Evolutionary conservation across 2,797 vertebrate genomes (phyloP).

Genomic region (Helicolenus hilgendorfi): DNA sequence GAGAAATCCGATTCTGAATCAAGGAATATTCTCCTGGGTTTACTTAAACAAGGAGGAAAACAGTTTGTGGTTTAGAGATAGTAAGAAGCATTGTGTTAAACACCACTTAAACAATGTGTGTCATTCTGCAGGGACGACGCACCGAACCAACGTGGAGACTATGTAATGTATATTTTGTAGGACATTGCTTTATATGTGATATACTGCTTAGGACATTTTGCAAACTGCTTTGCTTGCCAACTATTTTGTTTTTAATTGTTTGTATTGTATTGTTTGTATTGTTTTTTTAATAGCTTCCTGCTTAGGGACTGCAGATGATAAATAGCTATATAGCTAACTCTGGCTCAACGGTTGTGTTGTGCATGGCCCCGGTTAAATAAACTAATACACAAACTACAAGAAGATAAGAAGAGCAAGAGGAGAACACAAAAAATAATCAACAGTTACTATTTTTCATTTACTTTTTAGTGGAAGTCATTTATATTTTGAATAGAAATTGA

Average conservation of each 20-base stretch:
- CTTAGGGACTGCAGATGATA: not conserved
- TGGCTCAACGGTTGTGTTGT: too few relatives aligned
- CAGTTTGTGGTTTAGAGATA: not conserved
- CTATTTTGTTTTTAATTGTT: not conserved
- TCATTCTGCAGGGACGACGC: not conserved
- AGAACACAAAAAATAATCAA: not conserved
- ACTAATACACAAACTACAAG: not conserved
- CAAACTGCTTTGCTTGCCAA: too few relatives aligned
- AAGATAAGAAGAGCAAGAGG: not conserved
- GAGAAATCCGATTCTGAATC: not conserved
- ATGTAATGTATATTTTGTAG: too few relatives aligned
- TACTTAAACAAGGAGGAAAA: not conserved
- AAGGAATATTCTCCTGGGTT: not conserved
- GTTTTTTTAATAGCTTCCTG: not conserved
- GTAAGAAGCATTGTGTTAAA: too few relatives aligned
- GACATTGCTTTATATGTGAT: not conserved
- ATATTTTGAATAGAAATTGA: too few relatives aligned
- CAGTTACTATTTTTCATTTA: not conserved
- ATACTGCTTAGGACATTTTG: not conserved
- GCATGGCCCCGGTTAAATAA: not conserved
- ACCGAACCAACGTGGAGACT: rapidly evolving
- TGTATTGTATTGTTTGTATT: not conserved
- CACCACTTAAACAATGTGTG: not conserved
- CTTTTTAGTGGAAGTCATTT: too few relatives aligned
- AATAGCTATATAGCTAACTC: not conserved